A percentile compares a stretch with the other conserved stretches of the same genome.
phyloP scores from a whole-genome alignment of 1,140 invertebrate genomes.

The Apolygus lucorum region DNA sequence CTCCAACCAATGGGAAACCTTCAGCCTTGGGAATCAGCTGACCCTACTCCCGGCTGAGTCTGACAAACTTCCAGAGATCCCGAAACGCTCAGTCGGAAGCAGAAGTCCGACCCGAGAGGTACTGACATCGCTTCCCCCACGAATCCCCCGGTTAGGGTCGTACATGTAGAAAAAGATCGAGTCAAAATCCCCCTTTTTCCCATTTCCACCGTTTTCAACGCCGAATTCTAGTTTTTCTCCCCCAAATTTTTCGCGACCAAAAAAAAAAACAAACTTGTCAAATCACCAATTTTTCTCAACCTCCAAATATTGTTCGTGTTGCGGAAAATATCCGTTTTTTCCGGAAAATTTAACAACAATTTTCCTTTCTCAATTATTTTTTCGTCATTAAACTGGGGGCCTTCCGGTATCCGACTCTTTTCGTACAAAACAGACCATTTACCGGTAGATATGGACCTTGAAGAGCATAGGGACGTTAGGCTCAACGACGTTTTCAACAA shows the following conservation, averaged over 20 bases:
- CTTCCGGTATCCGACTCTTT: not conserved
- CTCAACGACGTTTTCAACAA: conserved; percentile 34
- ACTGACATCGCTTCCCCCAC: not conserved
- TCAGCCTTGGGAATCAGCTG: conserved; percentile 13
- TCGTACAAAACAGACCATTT: not conserved
- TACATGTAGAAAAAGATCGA: not conserved
- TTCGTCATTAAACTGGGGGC: not conserved
- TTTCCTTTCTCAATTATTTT: too few relatives aligned
- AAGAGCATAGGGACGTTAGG: conserved; percentile 30
- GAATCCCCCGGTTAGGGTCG: not conserved
- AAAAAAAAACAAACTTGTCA: too few relatives aligned
- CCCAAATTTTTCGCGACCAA: not conserved
- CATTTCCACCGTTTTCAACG: too few relatives aligned
- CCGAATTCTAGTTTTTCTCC: too few relatives aligned
- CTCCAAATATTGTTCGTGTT: too few relatives aligned
- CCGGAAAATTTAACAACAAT: too few relatives aligned
- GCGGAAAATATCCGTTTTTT: too few relatives aligned
- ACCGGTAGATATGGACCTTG: conserved; percentile 11
- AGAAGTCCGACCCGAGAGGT: conserved; percentile 13
- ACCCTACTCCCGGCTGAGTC: not conserved
- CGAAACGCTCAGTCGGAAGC: conserved; percentile 9
- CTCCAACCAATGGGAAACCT: conserved; percentile 13
- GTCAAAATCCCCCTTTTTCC: not conserved
- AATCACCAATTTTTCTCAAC: too few relatives aligned
- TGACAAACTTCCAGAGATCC: not conserved